A percentile compares a stretch with the other conserved stretches of the same genome.
Evolutionary conservation across 2,888 invertebrate species (phyloP).

Genomic region (Clistopyga incitator): DNA sequence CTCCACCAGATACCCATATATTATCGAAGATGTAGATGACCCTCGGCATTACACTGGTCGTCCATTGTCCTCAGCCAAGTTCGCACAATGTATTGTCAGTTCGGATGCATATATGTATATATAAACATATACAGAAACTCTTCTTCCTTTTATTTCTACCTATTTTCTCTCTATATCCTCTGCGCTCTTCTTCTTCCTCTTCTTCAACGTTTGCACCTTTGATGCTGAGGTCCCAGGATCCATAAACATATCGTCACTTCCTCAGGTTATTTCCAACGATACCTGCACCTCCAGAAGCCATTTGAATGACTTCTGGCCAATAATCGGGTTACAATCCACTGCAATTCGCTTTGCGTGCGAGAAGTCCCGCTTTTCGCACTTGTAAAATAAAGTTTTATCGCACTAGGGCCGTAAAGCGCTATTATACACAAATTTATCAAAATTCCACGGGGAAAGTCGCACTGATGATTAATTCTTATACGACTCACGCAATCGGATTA

Average conservation of each 20-base stretch:
- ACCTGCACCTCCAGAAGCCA: neutral
- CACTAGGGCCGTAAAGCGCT: no score
- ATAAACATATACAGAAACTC: constrained; percentile 7
- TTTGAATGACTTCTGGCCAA: neutral
- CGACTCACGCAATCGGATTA: neutral
- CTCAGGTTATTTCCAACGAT: neutral
- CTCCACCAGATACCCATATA: constrained; percentile 72
- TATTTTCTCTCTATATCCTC: constrained; percentile 20
- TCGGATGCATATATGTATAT: constrained; percentile 28
- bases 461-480: no score
- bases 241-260: neutral
- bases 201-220: neutral
- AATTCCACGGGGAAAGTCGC: no score
- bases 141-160: constrained; percentile 15
- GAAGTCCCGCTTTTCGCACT: no score
- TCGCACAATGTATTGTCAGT: constrained; percentile 41
- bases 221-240: neutral
- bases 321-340: neutral
- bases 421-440: no score
- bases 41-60: constrained; percentile 74
- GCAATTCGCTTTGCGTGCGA: no score
- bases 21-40: constrained; percentile 82
- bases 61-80: constrained; percentile 77
- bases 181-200: neutral
- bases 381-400: no score